These are phyloP conservation scores for Dynastes hyllus DNA, from an alignment of 2,888 invertebrate genomes.

Conservation along the genomic window DNA sequence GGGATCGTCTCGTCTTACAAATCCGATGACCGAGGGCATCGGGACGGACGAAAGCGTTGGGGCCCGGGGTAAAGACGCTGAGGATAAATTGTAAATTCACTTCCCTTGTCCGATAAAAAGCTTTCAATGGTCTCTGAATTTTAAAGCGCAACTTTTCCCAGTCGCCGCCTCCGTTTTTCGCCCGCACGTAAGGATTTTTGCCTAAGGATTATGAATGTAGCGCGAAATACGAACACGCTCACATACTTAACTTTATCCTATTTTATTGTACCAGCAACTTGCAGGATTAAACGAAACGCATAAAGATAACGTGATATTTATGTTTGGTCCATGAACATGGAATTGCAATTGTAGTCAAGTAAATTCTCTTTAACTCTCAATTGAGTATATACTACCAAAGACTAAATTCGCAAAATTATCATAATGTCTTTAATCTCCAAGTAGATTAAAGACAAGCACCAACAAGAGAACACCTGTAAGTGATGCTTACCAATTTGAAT, in stretches of 20 bases:
- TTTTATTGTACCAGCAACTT: slow-evolving; percentile 6
- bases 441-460: too few species aligned
- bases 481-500: neutral
- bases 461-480: neutral
- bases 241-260: slow-evolving; percentile 18
- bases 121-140: slow-evolving; percentile 68
- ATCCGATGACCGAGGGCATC: slow-evolving; percentile 69
- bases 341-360: neutral
- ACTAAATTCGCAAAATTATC: too few species aligned
- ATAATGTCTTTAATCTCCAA: too few species aligned
- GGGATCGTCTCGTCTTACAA: slow-evolving; percentile 66
- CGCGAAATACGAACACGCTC: slow-evolving; percentile 31
- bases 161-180: slow-evolving; percentile 47
- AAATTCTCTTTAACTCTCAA: too few species aligned
- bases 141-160: slow-evolving; percentile 64
- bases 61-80: slow-evolving; percentile 62
- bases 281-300: slow-evolving; percentile 8
- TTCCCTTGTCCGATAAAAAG: slow-evolving; percentile 73
- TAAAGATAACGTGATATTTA: too few species aligned
- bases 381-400: too few species aligned
- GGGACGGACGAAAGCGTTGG: slow-evolving; percentile 58
- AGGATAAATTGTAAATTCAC: slow-evolving; percentile 72
- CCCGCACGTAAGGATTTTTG: slow-evolving; percentile 57
- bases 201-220: slow-evolving; percentile 53
- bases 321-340: too few species aligned